These are phyloP conservation scores for Troglohyphantes excavatus DNA, from an alignment of 2,888 invertebrate species.

Conservation along the genomic window DNA sequence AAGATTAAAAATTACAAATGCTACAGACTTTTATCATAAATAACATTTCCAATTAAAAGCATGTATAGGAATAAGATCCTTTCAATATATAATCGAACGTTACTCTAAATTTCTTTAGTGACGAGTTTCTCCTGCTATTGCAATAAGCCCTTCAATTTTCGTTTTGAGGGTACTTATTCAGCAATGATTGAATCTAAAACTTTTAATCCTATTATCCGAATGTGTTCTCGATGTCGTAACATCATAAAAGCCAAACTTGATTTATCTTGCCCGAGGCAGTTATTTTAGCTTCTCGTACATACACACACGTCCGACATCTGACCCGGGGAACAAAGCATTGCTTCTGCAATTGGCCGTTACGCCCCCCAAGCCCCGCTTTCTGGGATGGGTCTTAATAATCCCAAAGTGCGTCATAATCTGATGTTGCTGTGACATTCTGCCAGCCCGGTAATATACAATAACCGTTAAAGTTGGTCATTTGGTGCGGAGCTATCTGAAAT, in stretches of 20 bases:
- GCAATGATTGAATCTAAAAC: neutral
- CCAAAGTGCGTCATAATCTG: slow-evolving; percentile 56
- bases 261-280: neutral
- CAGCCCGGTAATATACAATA: slow-evolving; percentile 64
- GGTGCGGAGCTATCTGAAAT: slow-evolving; percentile 42
- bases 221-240: neutral
- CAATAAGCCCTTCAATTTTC: too few relatives aligned
- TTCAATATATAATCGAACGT: too few relatives aligned
- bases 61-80: too few relatives aligned
- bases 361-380: neutral
- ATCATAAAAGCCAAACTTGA: neutral
- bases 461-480: slow-evolving; percentile 75
- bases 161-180: too few relatives aligned
- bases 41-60: too few relatives aligned
- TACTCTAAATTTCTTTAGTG: too few relatives aligned
- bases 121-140: too few relatives aligned
- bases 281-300: neutral
- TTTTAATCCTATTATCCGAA: neutral
- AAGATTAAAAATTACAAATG: too few relatives aligned
- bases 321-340: slow-evolving; percentile 13
- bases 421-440: slow-evolving; percentile 36
- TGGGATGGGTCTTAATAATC: slow-evolving; percentile 51
- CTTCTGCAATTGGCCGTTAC: slow-evolving; percentile 31
- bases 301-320: neutral
- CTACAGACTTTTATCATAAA: too few relatives aligned